phyloP scores from a whole-genome alignment of 2,797 vertebrate genomes.

The Eupleurogrammus muticus region DNA sequence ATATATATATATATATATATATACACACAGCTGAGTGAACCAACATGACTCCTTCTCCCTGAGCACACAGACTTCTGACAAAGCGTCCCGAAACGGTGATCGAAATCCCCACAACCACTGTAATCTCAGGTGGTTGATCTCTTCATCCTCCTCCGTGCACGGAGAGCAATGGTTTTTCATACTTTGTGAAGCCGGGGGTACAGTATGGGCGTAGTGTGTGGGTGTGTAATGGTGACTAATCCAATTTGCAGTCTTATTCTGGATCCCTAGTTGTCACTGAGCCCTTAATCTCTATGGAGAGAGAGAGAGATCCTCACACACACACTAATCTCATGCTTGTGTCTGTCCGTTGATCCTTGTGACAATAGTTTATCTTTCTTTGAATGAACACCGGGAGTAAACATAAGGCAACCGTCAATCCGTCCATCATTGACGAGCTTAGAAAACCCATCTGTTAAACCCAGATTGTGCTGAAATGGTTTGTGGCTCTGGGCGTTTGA shows the following conservation, averaged over 20 bases:
- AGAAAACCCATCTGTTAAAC: constrained; percentile 28
- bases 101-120: constrained; percentile 50
- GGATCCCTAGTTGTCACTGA: constrained; percentile 73
- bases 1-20: too few species aligned
- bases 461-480: constrained; percentile 24
- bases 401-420: constrained; percentile 42
- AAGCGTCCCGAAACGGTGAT: constrained; percentile 47
- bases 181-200: constrained; percentile 45
- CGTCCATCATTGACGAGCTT: constrained; percentile 14
- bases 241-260: constrained; percentile 85
- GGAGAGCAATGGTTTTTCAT: constrained; percentile 53
- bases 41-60: constrained; percentile 63
- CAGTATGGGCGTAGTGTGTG: constrained; percentile 61
- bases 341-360: constrained; percentile 60
- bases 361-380: constrained; percentile 58
- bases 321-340: constrained; percentile 70
- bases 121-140: constrained; percentile 49
- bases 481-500: constrained; percentile 33
- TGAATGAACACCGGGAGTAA: constrained; percentile 61
- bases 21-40: constrained; percentile 29
- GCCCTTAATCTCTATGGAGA: constrained; percentile 79
- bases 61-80: constrained; percentile 36
- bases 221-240: constrained; percentile 80
- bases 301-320: constrained; percentile 60
- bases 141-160: constrained; percentile 55